Base-by-base conservation (phyloP, 2,797 vertebrate species). In the Semotilus atromaculatus region DNA sequence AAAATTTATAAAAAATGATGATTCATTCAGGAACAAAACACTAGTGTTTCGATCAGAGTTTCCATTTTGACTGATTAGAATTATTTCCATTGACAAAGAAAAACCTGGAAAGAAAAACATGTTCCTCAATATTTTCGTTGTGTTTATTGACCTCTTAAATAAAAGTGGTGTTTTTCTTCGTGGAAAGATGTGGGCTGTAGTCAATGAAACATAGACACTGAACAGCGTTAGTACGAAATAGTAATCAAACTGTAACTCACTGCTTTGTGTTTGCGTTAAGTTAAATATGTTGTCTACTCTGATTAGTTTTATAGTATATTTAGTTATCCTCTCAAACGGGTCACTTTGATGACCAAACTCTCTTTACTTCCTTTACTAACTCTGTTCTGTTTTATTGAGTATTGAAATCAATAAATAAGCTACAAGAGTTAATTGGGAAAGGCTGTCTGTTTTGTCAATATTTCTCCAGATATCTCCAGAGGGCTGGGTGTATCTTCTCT, bases 401-500 rank as follows among this genome's bases (percentile, higher is more conserved):
- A 91, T 91, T 89, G 85, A 90, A 92, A 92, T 94, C 89, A 82
- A 92, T 93, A 88, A 87, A 91, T 90, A 91, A 90, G 91, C 92
- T 91, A 94, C 91, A 90, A 93, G 92, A 91, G 91, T 94, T 94
- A 95, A 93, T 91, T 88, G 92, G 88, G 90, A 91, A 89, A 91
- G 92, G 92, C 92, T 93, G 94, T 92, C 91, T 94, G 93, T 93
- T 94, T 94, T 92, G 89, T 91, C 94, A 93, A 93, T 93, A 94
- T 94, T 91, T 93, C 88, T 68, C 26, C 36, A 68, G 62, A 94
- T 94, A 91, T 93, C 88, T 70, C 36, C 38, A 45, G 64, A 77
- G 64, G 48, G 11, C 58, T 66, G 60, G 29, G 29, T 34, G 21
- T 21, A n/a, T 67, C 67, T 64, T 55, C 18, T 43, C 68, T 38